Evolutionary conservation across 2,797 vertebrate genomes (phyloP), one percentile per base, ranked within the genome.

Genomic region (Rousettus madagascariensis): DNA sequence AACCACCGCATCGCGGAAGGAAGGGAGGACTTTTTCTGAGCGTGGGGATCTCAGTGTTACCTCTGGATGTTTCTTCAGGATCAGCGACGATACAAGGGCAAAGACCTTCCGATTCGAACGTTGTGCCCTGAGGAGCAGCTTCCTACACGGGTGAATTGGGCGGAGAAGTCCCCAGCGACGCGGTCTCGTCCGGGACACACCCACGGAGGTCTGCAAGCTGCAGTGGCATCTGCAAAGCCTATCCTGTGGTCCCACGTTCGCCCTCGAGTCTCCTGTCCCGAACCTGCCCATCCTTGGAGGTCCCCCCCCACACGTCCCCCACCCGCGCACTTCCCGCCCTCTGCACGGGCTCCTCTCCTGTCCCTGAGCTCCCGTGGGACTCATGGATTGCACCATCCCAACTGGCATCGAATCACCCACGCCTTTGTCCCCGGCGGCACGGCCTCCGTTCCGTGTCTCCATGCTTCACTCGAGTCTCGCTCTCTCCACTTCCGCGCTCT

Each of bases 41-140:
- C 22, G 9, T 6, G 22, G 43, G 61, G 66, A 22, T 71, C 90
- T 83, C 41, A 22, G 85, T 55, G 15, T 77, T 15, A 3, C 24
- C 43, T 71, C 89, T 43, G 59, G 61, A 74, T 38, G 4, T n/a
- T 68, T 88, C 93, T 91, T 94, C 86, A 91, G 91, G 69, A 43
- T 68, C 83, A 51, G 16, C 71, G 88, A 49, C 75, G 59, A 88
- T 4, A 7, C 36, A 4, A 83, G 55, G 57, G 38, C 61, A 88
- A 71, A 95, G 28, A 75, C 36, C 24, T 49, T 53, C 33, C 2
- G 71, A 15, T 53, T 72, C 36, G 72, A 92, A n/a, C 30, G 20
- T 10, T 2, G 0, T 6, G 53, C 75, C 77, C 65, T 8, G 92
- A 86, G 86, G 36, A 33, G 13, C 3, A 3, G 75, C 69, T 85